Evolutionary conservation across 2,113 vertebrate species (phyloP), one percentile per base, ranked within the genome.

Genomic region (Vidua macroura): DNA sequence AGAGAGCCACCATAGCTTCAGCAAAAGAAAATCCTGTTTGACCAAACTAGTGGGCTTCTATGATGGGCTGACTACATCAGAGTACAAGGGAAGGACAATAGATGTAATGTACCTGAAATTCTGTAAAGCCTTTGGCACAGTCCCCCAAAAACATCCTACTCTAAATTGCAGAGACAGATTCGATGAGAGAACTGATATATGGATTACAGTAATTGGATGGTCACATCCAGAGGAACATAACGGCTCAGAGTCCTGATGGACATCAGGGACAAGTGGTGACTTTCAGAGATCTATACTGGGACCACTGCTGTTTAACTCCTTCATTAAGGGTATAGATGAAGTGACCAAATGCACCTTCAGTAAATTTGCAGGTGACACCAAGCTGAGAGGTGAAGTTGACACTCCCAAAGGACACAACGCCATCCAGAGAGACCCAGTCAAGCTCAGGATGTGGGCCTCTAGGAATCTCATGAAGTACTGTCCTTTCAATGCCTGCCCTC

Each of bases 131-230:
- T 25, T 60, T 39, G 24, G 5, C 23, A 52, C 7, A 39, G 27
- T 21, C 6, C 13, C 28, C 13, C 16, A 1, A 44, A 51, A 46
- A 39, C 16, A 68, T 15, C 17, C 7, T 60, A n/a, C 21, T 52
- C 13, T 53, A 30, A 60, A 75, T 2, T 41, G n/a, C 6, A 39
- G 27, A 52, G 27, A 37, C 16, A 13, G 33, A 52, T 67, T n/a
- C n/a, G 19, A 30, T n/a, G 28, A 59, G 60, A 46, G 19, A 35
- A 67, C 10, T 10, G 15, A 33, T 39, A 46, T 41, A 62, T 7
- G 13, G 33, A 12, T 46, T 4, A 67, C 10, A 74, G 15, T 21
- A 9, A 19, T 10, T 39, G 46, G 39, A 60, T 0, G 0, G 53
- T n/a, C 28, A 46, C 16, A 25, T 35, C 24, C 20, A 30, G 24